Evolutionary conservation across 2,113 vertebrate species (phyloP).

Genomic region (Arvicanthis niloticus): DNA sequence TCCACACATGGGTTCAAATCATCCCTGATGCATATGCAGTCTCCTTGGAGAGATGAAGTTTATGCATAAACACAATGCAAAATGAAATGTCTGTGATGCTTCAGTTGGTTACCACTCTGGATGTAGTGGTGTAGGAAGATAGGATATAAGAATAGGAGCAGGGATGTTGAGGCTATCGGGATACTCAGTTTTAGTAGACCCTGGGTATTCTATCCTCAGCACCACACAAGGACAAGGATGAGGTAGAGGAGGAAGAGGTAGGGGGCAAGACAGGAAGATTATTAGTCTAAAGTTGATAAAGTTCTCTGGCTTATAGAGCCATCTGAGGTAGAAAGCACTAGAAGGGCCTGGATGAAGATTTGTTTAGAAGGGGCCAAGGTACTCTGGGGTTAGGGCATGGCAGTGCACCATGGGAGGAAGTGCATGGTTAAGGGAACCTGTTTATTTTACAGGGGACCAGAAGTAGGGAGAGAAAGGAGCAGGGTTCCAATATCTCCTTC

Average conservation of each 20-base stretch:
- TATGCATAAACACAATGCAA: neutral
- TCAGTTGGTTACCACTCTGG: neutral
- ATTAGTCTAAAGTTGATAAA: neutral
- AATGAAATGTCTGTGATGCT: neutral
- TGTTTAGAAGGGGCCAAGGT: neutral
- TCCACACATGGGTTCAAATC: neutral
- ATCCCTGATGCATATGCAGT: neutral
- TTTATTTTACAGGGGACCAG: neutral
- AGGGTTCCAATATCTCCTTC: neutral
- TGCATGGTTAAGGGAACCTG: neutral
- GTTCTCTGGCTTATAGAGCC: neutral
- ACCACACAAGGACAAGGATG: neutral
- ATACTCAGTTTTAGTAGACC: too few relatives aligned
- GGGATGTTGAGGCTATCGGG: neutral
- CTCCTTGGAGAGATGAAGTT: neutral
- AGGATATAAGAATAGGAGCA: neutral
- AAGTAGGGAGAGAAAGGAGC: neutral
- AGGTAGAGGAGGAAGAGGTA: neutral
- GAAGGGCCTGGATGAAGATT: neutral
- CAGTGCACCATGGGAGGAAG: neutral
- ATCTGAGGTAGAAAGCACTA: neutral
- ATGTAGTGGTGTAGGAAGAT: neutral
- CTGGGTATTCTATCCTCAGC: neutral
- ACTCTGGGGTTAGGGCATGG: too few relatives aligned
- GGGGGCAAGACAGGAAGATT: neutral